These are phyloP conservation scores for Potamilus streckersoni DNA, from an alignment of 1,140 invertebrate species.

Conservation along the genomic window DNA sequence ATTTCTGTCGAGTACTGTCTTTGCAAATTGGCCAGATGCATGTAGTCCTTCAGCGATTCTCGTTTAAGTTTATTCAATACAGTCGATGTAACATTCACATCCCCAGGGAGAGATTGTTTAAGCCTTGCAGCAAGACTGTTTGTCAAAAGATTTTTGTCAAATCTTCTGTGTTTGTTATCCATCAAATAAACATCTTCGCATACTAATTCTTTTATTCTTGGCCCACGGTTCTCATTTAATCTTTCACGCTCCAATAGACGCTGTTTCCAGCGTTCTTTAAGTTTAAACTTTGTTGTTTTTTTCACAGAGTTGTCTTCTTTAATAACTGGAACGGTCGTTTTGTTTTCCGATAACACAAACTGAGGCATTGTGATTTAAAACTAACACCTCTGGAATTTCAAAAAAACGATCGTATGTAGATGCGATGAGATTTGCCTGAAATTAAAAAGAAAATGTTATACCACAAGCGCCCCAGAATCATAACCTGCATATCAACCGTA, in stretches of 20 bases:
- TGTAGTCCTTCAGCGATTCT: slow-evolving; percentile 40
- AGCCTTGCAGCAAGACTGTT: slow-evolving; percentile 48
- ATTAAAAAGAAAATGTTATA: too few species aligned
- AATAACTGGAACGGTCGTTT: not conserved
- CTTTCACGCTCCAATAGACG: not conserved
- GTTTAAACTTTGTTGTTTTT: not conserved
- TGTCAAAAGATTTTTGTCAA: slow-evolving; percentile 41
- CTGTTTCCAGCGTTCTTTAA: slow-evolving; percentile 3
- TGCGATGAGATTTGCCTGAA: too few species aligned
- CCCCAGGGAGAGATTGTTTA: slow-evolving; percentile 31
- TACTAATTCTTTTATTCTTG: slow-evolving; percentile 18
- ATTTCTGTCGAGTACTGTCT: slow-evolving; percentile 39
- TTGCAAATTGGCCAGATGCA: slow-evolving; percentile 39
- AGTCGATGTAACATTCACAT: slow-evolving; percentile 25
- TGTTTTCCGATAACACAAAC: too few species aligned
- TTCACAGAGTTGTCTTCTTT: slow-evolving; percentile 6
- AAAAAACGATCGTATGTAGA: not conserved
- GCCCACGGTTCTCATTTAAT: not conserved
- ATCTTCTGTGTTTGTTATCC: slow-evolving; percentile 32
- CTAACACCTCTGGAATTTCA: not conserved
- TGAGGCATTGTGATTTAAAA: too few species aligned
- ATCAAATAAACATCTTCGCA: slow-evolving; percentile 43
- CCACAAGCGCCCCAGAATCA: too few species aligned
- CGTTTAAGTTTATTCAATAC: slow-evolving; percentile 36
- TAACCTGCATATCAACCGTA: too few species aligned